Evolutionary conservation across 1,140 invertebrate species (phyloP).

Genomic region (Thalassaphorura encarpata): DNA sequence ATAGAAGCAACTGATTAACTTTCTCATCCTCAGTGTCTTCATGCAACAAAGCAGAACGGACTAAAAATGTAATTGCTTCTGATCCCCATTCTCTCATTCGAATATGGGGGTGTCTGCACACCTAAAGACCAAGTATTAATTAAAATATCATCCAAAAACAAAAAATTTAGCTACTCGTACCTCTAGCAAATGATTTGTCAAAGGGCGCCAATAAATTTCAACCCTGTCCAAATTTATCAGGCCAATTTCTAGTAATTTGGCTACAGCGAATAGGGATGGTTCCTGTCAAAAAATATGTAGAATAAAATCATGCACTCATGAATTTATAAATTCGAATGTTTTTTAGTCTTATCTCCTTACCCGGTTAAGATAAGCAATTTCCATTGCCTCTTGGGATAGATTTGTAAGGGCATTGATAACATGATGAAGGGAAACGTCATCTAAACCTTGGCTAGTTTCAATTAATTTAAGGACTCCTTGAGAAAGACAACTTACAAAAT

Average conservation of each 20-base stretch:
- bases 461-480: conserved; percentile 67
- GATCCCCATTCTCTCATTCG: conserved; percentile 95
- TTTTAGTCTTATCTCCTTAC: conserved; percentile 41
- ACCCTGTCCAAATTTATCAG: conserved; percentile 87
- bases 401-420: conserved; percentile 94
- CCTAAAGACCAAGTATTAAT: not conserved
- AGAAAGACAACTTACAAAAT: conserved; percentile 30
- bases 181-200: conserved; percentile 93
- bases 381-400: conserved; percentile 93
- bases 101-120: conserved; percentile 85
- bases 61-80: conserved; percentile 88
- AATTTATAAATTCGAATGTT: no score
- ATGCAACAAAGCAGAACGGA: conserved; percentile 80
- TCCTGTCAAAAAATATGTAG: conserved; percentile 61
- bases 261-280: conserved; percentile 92
- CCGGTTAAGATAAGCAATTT: conserved; percentile 86
- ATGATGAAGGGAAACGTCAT: conserved; percentile 91
- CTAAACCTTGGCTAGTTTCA: conserved; percentile 85
- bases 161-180: conserved; percentile 42
- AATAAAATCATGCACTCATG: no score
- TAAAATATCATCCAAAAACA: no score
- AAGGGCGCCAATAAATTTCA: conserved; percentile 87
- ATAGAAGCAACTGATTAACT: conserved; percentile 71
- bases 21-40: conserved; percentile 45
- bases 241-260: conserved; percentile 92